A percentile compares a stretch with the other conserved stretches of the same genome.
Conservation (phyloP, 2,888 invertebrate species). For the Meganola albula region DNA sequence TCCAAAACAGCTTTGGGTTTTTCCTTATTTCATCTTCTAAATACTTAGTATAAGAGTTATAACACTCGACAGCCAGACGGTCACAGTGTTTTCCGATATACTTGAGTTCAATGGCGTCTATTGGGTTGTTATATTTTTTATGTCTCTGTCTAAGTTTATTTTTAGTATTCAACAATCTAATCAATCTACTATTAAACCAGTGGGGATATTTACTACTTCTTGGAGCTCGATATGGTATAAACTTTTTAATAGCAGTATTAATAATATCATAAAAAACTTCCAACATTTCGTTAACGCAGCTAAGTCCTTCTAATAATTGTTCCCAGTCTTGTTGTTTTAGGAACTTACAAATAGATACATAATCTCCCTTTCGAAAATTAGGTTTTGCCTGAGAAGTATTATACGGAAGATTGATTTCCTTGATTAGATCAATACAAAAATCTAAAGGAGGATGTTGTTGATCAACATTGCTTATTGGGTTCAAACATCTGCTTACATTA, state of each 20-base stretch:
- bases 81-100: no score
- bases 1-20: neutral
- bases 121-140: slow-evolving; percentile 5
- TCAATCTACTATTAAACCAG: slow-evolving; percentile 1
- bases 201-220: neutral
- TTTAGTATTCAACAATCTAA: neutral
- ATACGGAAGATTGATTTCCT: neutral
- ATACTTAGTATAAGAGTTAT: no score
- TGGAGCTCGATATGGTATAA: neutral
- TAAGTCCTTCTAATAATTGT: neutral
- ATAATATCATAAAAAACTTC: slow-evolving; percentile 1
- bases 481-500: neutral
- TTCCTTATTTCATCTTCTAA: no score
- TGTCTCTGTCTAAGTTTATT: neutral
- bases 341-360: neutral
- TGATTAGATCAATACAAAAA: neutral
- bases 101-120: neutral
- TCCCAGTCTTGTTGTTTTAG: neutral
- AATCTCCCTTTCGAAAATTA: slow-evolving; percentile 2
- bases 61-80: no score
- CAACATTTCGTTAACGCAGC: neutral
- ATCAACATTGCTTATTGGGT: neutral
- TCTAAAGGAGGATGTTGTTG: slow-evolving; percentile 1
- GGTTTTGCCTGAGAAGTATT: neutral
- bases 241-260: neutral